A percentile compares a stretch with the other conserved stretches of the same genome.
phyloP scores from a whole-genome alignment of 2,113 vertebrate species.

The Xyliphius kryptos region DNA sequence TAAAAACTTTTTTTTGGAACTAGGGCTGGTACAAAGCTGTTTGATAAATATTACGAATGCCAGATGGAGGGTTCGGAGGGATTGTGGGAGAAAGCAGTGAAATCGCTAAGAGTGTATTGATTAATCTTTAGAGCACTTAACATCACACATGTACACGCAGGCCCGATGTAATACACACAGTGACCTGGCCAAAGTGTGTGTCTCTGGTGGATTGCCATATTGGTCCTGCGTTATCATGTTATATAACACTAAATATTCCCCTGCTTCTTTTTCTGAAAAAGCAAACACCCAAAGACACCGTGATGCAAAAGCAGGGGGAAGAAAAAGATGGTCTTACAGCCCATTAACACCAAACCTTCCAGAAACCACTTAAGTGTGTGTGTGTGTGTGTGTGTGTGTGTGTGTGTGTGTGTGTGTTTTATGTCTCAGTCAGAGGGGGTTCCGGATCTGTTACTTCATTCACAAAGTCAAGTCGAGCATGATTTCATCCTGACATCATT shows the following conservation, averaged over 20 bases:
- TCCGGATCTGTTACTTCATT: constrained; percentile 33
- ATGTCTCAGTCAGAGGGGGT: constrained; percentile 6
- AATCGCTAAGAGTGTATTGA: constrained; percentile 31
- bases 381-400: constrained; percentile 5
- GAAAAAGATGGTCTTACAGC: not conserved
- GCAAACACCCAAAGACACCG: not conserved
- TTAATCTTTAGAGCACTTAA: constrained; percentile 39
- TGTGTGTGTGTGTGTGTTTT: not conserved
- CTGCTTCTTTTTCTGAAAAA: constrained; percentile 9
- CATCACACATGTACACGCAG: constrained; percentile 36
- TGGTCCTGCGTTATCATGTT: constrained; percentile 8
- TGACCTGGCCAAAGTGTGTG: not conserved
- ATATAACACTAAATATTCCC: constrained; percentile 22
- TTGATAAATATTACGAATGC: constrained; percentile 19
- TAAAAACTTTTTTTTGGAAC: too few relatives aligned
- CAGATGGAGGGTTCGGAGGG: constrained; percentile 2
- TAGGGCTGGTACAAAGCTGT: too few relatives aligned
- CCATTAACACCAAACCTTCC: not conserved
- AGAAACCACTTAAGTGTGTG: constrained; percentile 6
- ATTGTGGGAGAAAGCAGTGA: constrained; percentile 18
- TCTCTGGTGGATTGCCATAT: too few relatives aligned
- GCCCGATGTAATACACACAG: too few relatives aligned
- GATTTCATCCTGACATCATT: constrained; percentile 42
- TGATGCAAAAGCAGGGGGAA: constrained; percentile 12
- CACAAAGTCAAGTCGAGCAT: constrained; percentile 32